These are phyloP conservation scores for Parapsyche elsis DNA, from an alignment of 1,140 invertebrate genomes.

Conservation along the genomic window DNA sequence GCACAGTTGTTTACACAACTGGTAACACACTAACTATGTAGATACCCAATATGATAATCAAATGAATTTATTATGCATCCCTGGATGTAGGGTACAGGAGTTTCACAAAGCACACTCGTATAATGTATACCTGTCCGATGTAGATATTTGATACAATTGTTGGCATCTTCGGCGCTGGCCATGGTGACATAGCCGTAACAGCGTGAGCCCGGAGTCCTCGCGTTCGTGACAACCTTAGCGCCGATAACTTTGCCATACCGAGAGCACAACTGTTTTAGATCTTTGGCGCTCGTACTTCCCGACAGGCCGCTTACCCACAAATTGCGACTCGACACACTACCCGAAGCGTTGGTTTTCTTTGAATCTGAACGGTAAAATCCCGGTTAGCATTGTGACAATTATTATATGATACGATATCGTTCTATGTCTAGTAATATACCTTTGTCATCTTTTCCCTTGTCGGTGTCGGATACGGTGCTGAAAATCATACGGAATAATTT, in stretches of 20 bases:
- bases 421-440: constrained; percentile 57
- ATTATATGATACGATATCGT: constrained; percentile 10
- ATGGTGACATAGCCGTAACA: constrained; percentile 97
- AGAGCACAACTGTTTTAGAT: constrained; percentile 90
- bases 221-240: constrained; percentile 96
- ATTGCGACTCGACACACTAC: constrained; percentile 73
- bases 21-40: too few species aligned
- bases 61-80: too few species aligned
- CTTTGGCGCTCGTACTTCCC: constrained; percentile 87
- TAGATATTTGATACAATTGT: constrained; percentile 88
- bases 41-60: too few species aligned
- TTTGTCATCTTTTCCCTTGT: constrained; percentile 62
- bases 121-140: constrained; percentile 77
- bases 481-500: constrained; percentile 52
- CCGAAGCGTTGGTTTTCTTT: constrained; percentile 57
- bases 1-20: too few species aligned
- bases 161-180: constrained; percentile 87
- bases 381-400: not conserved
- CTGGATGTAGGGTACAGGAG: too few species aligned
- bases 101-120: too few species aligned
- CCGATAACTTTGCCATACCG: constrained; percentile 95
- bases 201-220: constrained; percentile 86
- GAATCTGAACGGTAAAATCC: constrained; percentile 59
- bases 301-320: constrained; percentile 94
- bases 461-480: constrained; percentile 62